A percentile compares a stretch with the other conserved stretches of the same genome.
phyloP scores from a whole-genome alignment of 2,797 vertebrate species.

The Catharus ustulatus region DNA sequence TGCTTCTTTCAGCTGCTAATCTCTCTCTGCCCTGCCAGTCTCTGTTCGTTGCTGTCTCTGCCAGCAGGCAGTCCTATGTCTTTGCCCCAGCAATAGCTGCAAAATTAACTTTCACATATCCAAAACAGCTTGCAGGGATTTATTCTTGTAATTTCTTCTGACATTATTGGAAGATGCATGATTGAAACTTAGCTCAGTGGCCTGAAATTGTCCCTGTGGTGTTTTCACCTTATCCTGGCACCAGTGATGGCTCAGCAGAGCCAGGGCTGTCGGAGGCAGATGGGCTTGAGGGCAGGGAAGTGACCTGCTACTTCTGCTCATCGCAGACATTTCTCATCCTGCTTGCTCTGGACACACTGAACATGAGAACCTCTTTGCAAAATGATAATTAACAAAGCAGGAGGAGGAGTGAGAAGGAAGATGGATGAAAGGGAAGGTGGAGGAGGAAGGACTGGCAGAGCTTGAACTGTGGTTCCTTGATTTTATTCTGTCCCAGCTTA shows the following conservation, averaged over 20 bases:
- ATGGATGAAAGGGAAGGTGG: neutral
- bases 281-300: neutral
- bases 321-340: neutral
- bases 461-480: neutral
- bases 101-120: conserved; percentile 6
- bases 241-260: accelerated
- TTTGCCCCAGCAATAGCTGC: neutral
- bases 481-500: neutral
- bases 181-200: neutral
- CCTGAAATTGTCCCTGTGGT: neutral
- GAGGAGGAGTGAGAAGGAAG: neutral
- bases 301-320: neutral
- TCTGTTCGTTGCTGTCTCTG: neutral
- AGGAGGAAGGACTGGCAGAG: neutral
- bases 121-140: conserved; percentile 25
- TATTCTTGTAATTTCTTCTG: conserved; percentile 23
- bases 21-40: neutral
- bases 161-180: neutral
- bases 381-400: neutral
- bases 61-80: neutral
- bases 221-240: neutral
- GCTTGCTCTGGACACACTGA: accelerated
- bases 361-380: neutral
- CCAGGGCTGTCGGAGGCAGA: neutral
- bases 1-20: neutral